Evolutionary conservation across 2,888 invertebrate genomes (phyloP).

Genomic region (Sycophila texana): DNA sequence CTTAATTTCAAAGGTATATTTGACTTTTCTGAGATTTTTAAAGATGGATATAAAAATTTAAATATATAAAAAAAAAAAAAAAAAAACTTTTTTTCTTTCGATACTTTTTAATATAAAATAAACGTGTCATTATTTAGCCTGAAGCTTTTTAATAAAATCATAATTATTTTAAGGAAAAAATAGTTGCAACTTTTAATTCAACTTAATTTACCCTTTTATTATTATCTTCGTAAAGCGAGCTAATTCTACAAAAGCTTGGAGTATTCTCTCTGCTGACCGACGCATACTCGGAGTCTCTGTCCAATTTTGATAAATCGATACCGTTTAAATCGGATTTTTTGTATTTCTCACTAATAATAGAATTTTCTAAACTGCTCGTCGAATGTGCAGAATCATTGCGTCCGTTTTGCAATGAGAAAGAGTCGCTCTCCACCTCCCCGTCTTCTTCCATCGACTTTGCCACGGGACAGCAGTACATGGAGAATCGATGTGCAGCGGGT

Average conservation of each 20-base stretch:
- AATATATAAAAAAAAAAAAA: too few relatives aligned
- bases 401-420: constrained; percentile 66
- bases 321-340: constrained; percentile 64
- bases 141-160: too few relatives aligned
- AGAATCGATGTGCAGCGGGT: constrained; percentile 81
- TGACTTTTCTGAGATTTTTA: too few relatives aligned
- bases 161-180: too few relatives aligned
- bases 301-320: constrained; percentile 65
- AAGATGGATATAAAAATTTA: too few relatives aligned
- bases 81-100: too few relatives aligned
- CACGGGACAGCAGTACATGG: constrained; percentile 81
- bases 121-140: not conserved
- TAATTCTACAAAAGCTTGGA: constrained; percentile 79
- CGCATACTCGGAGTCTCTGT: constrained; percentile 62
- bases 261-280: constrained; percentile 77
- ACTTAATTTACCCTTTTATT: constrained; percentile 64
- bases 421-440: constrained; percentile 74
- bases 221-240: constrained; percentile 68
- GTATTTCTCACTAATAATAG: constrained; percentile 72
- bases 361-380: constrained; percentile 73
- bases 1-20: not conserved
- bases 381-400: constrained; percentile 68
- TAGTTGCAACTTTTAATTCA: not conserved
- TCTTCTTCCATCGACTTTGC: constrained; percentile 72
- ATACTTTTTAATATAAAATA: too few relatives aligned